Evolutionary conservation across 2,113 vertebrate species (phyloP).

Genomic region (Atractosteus spatula): DNA sequence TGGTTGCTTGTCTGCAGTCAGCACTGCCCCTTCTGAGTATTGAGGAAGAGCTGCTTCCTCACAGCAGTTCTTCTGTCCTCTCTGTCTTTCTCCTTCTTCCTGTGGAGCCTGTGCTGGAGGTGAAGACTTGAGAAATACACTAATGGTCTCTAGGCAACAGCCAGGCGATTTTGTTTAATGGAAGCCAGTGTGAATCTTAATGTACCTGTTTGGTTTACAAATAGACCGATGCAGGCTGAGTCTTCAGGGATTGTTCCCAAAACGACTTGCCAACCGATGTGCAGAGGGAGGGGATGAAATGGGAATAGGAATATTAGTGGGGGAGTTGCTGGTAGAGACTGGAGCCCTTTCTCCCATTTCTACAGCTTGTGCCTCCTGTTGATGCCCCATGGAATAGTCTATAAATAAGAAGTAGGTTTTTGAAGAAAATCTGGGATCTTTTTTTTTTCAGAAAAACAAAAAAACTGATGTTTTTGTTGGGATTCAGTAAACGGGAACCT

Average conservation of each 20-base stretch:
- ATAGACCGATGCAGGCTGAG: no score
- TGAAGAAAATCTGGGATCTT: no score
- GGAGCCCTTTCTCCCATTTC: no score
- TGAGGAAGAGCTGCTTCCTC: neutral
- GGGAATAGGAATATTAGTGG: neutral
- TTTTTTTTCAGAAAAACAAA: no score
- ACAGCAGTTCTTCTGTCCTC: neutral
- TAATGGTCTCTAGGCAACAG: constrained; percentile 56
- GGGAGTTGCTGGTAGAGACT: no score
- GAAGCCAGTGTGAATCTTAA: constrained; percentile 70
- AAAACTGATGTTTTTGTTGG: no score
- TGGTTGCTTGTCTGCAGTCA: constrained; percentile 41
- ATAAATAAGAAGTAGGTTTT: no score
- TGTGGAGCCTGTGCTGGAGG: constrained; percentile 15
- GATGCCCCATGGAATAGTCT: no score
- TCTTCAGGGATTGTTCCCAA: no score
- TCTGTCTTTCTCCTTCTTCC: constrained; percentile 10
- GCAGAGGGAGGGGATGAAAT: constrained; percentile 20
- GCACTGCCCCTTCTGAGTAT: constrained; percentile 51
- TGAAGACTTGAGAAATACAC: constrained; percentile 19
- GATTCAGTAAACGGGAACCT: no score
- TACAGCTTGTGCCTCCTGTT: no score
- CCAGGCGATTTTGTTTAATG: constrained; percentile 28
- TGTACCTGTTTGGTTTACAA: constrained; percentile 70
- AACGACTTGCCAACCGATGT: no score